These are phyloP conservation scores for Orestias chungarensis DNA, from an alignment of 2,797 vertebrate genomes.

Conservation along the genomic window DNA sequence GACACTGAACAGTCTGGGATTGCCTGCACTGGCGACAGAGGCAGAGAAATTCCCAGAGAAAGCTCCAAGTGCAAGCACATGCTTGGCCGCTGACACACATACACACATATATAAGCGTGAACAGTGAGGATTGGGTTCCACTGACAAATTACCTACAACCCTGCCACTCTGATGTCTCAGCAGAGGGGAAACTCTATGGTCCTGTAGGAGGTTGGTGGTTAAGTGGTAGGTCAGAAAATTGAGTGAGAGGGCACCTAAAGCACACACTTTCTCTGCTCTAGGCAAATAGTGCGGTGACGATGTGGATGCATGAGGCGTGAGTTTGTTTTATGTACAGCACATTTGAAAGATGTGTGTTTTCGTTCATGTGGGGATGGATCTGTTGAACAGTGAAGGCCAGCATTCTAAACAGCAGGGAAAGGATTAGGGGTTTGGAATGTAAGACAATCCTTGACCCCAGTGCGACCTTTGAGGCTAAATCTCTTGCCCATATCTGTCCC, in stretches of 20 bases:
- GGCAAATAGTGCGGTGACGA: conserved; percentile 14
- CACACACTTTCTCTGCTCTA: conserved; percentile 45
- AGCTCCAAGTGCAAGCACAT: conserved; percentile 56
- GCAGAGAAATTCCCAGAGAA: conserved; percentile 66
- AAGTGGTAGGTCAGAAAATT: conserved; percentile 67
- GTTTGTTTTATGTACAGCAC: conserved; percentile 19
- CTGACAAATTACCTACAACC: conserved; percentile 79
- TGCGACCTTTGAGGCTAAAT: conserved; percentile 76
- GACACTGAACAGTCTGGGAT: conserved; percentile 66
- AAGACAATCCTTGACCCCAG: conserved; percentile 78
- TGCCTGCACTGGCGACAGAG: conserved; percentile 62
- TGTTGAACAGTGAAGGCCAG: conserved; percentile 53
- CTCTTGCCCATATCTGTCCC: conserved; percentile 80
- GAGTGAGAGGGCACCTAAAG: conserved; percentile 53
- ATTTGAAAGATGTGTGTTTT: conserved; percentile 42
- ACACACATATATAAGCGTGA: conserved; percentile 41
- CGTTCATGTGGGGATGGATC: conserved; percentile 53
- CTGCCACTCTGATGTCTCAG: conserved; percentile 56
- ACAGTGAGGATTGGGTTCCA: conserved; percentile 56
- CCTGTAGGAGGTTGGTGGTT: conserved; percentile 52
- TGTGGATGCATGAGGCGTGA: conserved; percentile 14
- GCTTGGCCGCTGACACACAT: conserved; percentile 57
- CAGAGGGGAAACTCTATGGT: conserved; percentile 56
- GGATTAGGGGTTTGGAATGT: conserved; percentile 80
- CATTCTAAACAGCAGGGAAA: conserved; percentile 70